Conservation (phyloP, 2,797 vertebrate species). For the Clarias pachynema region DNA sequence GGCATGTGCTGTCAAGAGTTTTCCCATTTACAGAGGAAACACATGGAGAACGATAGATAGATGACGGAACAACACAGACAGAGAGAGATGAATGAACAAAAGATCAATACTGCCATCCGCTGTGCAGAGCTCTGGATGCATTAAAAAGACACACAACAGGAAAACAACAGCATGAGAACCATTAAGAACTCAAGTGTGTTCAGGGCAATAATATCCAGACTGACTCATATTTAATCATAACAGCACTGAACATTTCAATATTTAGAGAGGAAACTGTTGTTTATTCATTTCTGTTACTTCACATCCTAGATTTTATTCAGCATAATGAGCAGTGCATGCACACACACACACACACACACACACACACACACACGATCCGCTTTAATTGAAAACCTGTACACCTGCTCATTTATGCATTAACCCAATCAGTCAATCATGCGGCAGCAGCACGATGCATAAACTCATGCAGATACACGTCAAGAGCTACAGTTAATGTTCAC, state of each 20-base stretch:
- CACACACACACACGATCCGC: too few species aligned
- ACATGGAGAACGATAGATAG: not conserved
- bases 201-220: not conserved
- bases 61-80: not conserved
- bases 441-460: too few species aligned
- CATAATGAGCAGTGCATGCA: too few species aligned
- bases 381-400: too few species aligned
- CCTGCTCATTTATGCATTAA: not conserved
- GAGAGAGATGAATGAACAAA: not conserved
- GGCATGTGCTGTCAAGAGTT: not conserved
- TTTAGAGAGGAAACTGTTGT: not conserved
- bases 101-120: constrained; percentile 13
- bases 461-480: too few species aligned
- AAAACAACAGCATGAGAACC: not conserved
- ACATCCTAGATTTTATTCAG: too few species aligned
- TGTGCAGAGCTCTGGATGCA: constrained; percentile 3
- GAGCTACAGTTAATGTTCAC: too few species aligned
- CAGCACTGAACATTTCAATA: not conserved
- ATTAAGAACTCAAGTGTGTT: not conserved
- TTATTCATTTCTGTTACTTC: too few species aligned
- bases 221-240: not conserved
- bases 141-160: not conserved
- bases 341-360: too few species aligned
- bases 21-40: not conserved
- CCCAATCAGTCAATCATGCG: not conserved